Evolutionary conservation across 2,888 invertebrate species (phyloP), one percentile per base, ranked within the genome.

Genomic region (Dynastes maya): DNA sequence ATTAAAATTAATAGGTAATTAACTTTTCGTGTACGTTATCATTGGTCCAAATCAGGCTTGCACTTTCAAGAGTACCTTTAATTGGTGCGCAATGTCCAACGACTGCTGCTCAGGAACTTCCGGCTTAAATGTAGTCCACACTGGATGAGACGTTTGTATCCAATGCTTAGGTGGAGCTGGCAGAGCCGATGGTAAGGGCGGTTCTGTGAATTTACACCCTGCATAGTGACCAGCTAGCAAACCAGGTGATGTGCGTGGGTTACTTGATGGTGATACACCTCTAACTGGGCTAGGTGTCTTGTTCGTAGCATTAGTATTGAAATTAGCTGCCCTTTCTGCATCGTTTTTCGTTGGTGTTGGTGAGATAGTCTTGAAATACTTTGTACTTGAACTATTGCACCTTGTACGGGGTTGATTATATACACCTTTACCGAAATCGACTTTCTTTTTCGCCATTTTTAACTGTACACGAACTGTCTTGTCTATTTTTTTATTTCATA

Each of bases 141-240:
- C 37, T 8, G 92, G 93, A 93, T 11, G 90, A 93, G 83, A 67
- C 91, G 93, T 89, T 88, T 90, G 90, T 61, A 74, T 63, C 93
- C 95, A 95, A 87, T 94, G 93, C 83, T 91, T 91, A 77, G 95
- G 95, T 83, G 95, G 94, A 87, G 91, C 91, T 51, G 95, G 94
- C 82, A 94, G 89, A 84, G 93, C 92, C 79, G 93, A 92, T 84
- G 95, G 94, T 80, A 93, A 91, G 63, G 95, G 94, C 76, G 95
- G 92, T 83, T 93, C 93, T 79, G 91, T 92, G 87, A 93, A 94
- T 85, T 93, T 93, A 80, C 93, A 92, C 83, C 93, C 94, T 83
- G 94, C 95, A 16, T 91, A 88, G 83, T 88, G 90, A 84, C 91
- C 90, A 85, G 91, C 87, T 76, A 88, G 81, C 77, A 88, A 83